Base-by-base conservation (phyloP, 1,140 invertebrate genomes). In the Galendromus occidentalis region DNA sequence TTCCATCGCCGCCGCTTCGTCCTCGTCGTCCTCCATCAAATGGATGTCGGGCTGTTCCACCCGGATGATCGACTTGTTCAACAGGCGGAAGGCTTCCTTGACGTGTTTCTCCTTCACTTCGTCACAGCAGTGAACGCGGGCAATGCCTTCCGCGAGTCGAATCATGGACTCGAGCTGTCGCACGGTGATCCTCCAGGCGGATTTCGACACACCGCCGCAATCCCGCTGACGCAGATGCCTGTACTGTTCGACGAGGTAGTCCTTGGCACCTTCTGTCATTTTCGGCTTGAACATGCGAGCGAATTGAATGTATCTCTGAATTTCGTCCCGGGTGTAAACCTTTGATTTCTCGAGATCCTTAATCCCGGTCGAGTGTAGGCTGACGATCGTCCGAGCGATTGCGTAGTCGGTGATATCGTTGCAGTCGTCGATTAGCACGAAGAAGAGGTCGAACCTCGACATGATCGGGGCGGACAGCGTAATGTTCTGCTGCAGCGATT, bases 371-470 rank as follows among this genome's bases (percentile, higher is more conserved):
- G 85, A 85, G 73, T 98, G 95, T 33, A 98, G 76, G 73, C 96
- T 90, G 0, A 99, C 84, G 69, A 99, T 98, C 74, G 91, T 87
- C 64, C 87, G 82, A 0, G 95, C 95, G 67, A 99, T 97, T 0
- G 90, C 90, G 74, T 92, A 95, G 77, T 98, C 94, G 1, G 88
- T 83, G 70, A 91, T 84, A 77, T 94, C 90, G 75, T 91, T 94
- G 71, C 87, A 88, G 74, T 96, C 91, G 76, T 96, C 92, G 4
- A 98, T 86, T 0, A 99, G 79, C 71, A 99, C 91, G 77, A 99
- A 99, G 77, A 98, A 98, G 0, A 98, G 78, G 80, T 99, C 96
- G 75, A 99, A 99, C 73, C 96, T 81, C 0, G 95, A 98, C 93
- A 99, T 98, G 71, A 99, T 98, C 0, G 96, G 95, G 0, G 94